phyloP scores from a whole-genome alignment of 2,888 invertebrate genomes.

The Parapristionchus giblindavisi region DNA sequence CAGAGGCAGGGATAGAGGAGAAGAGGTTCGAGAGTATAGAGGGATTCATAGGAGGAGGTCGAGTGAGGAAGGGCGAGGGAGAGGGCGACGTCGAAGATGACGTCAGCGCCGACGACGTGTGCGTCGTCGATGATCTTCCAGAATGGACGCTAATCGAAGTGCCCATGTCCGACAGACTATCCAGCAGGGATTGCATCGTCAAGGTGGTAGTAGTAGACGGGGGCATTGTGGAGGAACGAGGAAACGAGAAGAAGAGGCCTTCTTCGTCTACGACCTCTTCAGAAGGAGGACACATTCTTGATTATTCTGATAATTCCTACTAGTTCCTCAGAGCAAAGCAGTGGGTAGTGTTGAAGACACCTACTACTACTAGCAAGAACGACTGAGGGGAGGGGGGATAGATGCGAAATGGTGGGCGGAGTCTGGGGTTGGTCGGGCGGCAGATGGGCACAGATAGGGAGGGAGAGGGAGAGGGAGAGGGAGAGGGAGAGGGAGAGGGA shows the following conservation, averaged over 20 bases:
- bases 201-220: too few species aligned
- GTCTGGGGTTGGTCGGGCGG: too few species aligned
- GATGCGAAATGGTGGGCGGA: conserved; percentile 12
- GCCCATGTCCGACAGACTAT: not conserved
- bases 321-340: not conserved
- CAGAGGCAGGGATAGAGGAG: not conserved
- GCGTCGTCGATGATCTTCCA: not conserved
- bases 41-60: not conserved
- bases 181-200: not conserved
- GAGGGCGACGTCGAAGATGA: not conserved
- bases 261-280: not conserved
- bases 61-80: not conserved
- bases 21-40: not conserved
- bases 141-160: not conserved
- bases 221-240: not conserved
- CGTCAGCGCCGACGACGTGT: conserved; percentile 2
- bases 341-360: not conserved
- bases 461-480: not conserved
- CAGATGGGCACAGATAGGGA: not conserved
- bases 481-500: not conserved
- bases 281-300: not conserved
- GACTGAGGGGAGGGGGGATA: not conserved
- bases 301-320: not conserved
- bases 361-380: too few species aligned
- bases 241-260: not conserved